Conservation (phyloP, 1,140 invertebrate species). For the Mamestra configurata region DNA sequence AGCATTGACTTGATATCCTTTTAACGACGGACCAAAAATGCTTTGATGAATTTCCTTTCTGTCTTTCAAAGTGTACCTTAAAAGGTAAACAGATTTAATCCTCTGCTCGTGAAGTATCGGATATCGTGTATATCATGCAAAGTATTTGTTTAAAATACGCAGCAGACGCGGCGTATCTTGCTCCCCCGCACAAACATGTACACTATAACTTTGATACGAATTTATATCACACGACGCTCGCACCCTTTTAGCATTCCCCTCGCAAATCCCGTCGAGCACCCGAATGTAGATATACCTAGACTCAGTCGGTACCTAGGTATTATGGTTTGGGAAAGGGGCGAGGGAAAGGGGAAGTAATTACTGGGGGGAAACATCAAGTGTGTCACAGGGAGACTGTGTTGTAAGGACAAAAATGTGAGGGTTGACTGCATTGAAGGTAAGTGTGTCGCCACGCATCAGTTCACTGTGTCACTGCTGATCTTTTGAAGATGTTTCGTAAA, state of each 20-base stretch:
- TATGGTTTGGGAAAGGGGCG: constrained; percentile 66
- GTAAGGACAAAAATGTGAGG: constrained; percentile 84
- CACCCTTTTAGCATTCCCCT: constrained; percentile 84
- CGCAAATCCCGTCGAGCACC: constrained; percentile 79
- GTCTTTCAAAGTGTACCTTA: constrained; percentile 40
- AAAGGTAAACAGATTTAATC: constrained; percentile 62
- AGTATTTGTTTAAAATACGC: constrained; percentile 70
- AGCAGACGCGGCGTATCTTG: constrained; percentile 65
- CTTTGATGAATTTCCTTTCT: constrained; percentile 65
- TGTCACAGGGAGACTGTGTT: constrained; percentile 86
- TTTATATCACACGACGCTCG: constrained; percentile 80
- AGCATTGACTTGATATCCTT: constrained; percentile 69
- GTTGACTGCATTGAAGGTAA: constrained; percentile 82
- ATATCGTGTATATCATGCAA: constrained; percentile 38
- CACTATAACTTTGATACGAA: constrained; percentile 75
- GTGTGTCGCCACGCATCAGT: constrained; percentile 84
- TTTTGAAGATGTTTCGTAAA: constrained; percentile 70
- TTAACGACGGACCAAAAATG: constrained; percentile 72
- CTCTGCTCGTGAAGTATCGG: constrained; percentile 37
- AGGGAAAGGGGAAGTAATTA: constrained; percentile 81
- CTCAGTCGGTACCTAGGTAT: constrained; percentile 77
- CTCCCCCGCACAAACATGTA: constrained; percentile 69
- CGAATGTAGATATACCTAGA: constrained; percentile 80
- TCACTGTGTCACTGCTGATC: constrained; percentile 87
- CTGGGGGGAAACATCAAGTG: constrained; percentile 84